These are phyloP conservation scores for Dryocosmus kuriphilus DNA, from an alignment of 2,888 invertebrate species.

Conservation along the genomic window DNA sequence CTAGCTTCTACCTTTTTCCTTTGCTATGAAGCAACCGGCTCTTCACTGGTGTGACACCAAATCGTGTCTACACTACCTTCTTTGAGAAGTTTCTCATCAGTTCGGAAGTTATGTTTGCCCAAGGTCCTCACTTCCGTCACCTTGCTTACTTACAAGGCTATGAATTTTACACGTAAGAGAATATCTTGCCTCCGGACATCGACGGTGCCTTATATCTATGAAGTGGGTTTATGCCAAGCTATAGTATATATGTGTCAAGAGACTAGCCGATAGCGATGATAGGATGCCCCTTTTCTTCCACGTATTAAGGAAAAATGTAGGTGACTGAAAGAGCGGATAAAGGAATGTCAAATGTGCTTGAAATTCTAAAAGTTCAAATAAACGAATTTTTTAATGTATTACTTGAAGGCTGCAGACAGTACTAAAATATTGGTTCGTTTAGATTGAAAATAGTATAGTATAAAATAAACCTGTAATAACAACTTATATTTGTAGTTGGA, in stretches of 20 bases:
- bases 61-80: constrained; percentile 33
- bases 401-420: too few species aligned
- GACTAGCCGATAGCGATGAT: constrained; percentile 20
- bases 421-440: too few species aligned
- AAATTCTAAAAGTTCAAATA: too few species aligned
- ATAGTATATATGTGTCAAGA: neutral
- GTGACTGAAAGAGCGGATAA: too few species aligned
- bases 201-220: neutral
- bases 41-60: constrained; percentile 12
- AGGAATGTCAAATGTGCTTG: too few species aligned
- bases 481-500: too few species aligned
- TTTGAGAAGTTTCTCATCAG: constrained; percentile 41
- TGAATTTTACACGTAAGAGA: constrained; percentile 33
- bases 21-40: constrained; percentile 19
- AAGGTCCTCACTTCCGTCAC: constrained; percentile 31
- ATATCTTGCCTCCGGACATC: constrained; percentile 11
- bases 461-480: too few species aligned
- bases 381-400: too few species aligned
- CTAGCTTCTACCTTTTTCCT: constrained; percentile 3
- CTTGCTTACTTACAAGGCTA: constrained; percentile 20
- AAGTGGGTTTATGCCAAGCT: neutral
- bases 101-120: constrained; percentile 44
- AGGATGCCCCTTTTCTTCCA: neutral
- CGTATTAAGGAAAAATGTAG: neutral
- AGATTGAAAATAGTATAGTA: too few species aligned